Evolutionary conservation across 1,140 invertebrate species (phyloP).

Genomic region (Melanaphis sacchari): DNA sequence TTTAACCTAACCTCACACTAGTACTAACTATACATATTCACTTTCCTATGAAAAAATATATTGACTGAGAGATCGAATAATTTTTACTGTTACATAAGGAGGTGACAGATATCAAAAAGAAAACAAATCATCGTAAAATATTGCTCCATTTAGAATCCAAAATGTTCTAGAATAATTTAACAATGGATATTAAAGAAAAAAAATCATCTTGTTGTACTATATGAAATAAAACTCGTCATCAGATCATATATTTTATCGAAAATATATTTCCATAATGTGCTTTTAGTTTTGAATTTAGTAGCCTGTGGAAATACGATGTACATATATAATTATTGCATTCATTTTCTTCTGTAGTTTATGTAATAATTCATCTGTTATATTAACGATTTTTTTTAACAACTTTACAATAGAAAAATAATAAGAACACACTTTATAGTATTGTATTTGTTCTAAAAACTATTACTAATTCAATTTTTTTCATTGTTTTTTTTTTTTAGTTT

Average conservation of each 20-base stretch:
- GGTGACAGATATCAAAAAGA: neutral
- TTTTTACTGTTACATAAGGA: neutral
- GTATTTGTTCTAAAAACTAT: neutral
- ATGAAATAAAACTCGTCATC: neutral
- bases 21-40: no score
- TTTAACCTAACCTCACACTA: no score
- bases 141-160: neutral
- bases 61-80: no score
- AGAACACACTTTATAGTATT: neutral
- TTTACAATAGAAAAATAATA: neutral
- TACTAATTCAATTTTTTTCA: neutral
- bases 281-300: neutral
- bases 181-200: neutral
- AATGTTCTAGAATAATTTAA: neutral
- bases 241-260: neutral
- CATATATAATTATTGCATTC: neutral
- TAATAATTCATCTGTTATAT: neutral
- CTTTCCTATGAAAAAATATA: no score
- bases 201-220: neutral
- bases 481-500: neutral
- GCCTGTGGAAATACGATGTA: no score
- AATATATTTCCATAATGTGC: neutral
- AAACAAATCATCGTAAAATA: neutral
- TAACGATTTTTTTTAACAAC: neutral
- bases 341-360: neutral